Evolutionary conservation across 1,140 invertebrate species (phyloP), one percentile per base, ranked within the genome.

Genomic region (Tetramorium simillimum): DNA sequence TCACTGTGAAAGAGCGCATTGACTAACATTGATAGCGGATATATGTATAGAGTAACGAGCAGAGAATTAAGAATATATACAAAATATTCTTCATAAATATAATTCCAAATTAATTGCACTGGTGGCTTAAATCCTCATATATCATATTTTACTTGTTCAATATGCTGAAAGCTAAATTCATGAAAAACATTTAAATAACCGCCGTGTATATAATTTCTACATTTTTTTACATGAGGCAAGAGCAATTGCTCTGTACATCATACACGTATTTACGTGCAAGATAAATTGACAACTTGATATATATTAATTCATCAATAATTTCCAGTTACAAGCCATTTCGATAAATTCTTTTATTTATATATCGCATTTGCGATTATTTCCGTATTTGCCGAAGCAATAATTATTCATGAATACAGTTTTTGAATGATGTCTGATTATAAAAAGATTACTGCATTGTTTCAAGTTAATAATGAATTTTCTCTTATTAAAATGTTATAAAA

Each of bases 21-120:
- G 37, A 72, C 49, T 67, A 21, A 56, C 7, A 18, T 16, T n/a
- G 46, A 81, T 43, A 37, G 37, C 16, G 21, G 9, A 18, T 40
- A 81, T 40, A 62, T 16, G 46, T 63, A 2, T 6, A 12, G 10
- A 14, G 7, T 40, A 46, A 37, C 16, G 40, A 40, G 51, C 16
- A 21, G 37, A 33, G 49, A 60, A 73, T 84, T 84, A 73, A 70
- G 53, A 28, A 62, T 75, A 21, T 60, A 62, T 60, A 62, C 40
- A 49, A 46, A 84, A 84, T 75, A 37, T 84, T 37, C 51, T 53
- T 69, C 14, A 73, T 73, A 75, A 75, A 84, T 24, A 24, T 84
- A 84, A 84, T 75, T 84, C 69, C 69, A 84, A 84, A 84, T 75
- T 84, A 84, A 84, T 84, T 84, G 69, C 80, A 1, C 37, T 37